Base-by-base conservation (phyloP, 2,888 invertebrate genomes). In the Halictus ligatus region DNA sequence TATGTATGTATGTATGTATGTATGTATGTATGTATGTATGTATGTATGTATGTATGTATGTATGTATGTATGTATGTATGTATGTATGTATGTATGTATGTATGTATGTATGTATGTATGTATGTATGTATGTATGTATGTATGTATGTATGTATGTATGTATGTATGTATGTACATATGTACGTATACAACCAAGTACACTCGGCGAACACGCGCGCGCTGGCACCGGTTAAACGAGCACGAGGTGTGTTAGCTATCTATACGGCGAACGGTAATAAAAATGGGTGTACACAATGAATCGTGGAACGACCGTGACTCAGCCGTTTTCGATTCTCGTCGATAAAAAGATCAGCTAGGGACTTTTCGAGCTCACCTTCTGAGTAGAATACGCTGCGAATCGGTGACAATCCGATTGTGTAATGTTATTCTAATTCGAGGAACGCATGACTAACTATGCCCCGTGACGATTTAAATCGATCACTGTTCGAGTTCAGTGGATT, bases 231-330 rank as follows among this genome's bases (percentile, higher is more conserved):
- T 64, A 54, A 64, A 64, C 64, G 64, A 29, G 64, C 29, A 29
- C 29, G 40, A 35, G 46, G 21, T 54, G n/a, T 40, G 40, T 50
- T 69, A 35, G 35, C 69, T 69, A 48, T 50, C 35, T 50, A 50
- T 15, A 48, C 18, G 35, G 13, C 71, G 40, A 18, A 35, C 40
- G 40, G 71, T 29, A 46, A 40, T 18, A 43, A 72, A 69, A 76
- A 78, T 50, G 54, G n/a, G 64, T 88, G 69, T 48, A 21, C 6
- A 71, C 25, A 75, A 1, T 64, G 73, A 83, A 25, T 71, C 77
- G 64, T 81, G 76, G 43, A 86, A 88, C 84, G 83, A 78, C 75
- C 80, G 85, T 92, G 92, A 92, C 88, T 89, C 87, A 80, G 86
- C 91, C 75, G 29, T 88, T 84, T 64, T 83, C 29, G 46, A 71